These are phyloP conservation scores for Laspeyria flexula DNA, from an alignment of 2,888 invertebrate species.

Conservation along the genomic window DNA sequence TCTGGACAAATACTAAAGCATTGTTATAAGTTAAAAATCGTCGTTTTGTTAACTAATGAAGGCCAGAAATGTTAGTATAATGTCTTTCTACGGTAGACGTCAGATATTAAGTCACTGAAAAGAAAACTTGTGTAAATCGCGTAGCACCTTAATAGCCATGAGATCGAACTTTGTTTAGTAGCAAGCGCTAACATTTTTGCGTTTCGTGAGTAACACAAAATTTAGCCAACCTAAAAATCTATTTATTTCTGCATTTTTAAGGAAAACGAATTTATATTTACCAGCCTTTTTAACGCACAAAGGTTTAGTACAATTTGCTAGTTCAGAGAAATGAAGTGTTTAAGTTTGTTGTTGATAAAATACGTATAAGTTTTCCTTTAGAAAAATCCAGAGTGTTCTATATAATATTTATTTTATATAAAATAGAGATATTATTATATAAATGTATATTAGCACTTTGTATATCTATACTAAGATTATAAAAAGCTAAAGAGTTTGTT, in stretches of 20 bases:
- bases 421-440: too few species aligned
- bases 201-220: conserved; percentile 21
- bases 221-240: conserved; percentile 15
- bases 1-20: too few species aligned
- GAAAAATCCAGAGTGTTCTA: too few species aligned
- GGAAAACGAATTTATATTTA: conserved; percentile 16
- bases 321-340: background rate
- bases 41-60: too few species aligned
- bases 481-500: too few species aligned
- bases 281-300: conserved; percentile 3
- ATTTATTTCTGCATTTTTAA: conserved; percentile 18
- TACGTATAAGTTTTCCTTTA: too few species aligned
- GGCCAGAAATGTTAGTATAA: conserved; percentile 15
- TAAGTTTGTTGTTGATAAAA: background rate
- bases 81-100: conserved; percentile 15
- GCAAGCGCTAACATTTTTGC: conserved; percentile 12
- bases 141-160: conserved; percentile 19
- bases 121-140: conserved; percentile 21
- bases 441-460: too few species aligned
- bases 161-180: conserved; percentile 24
- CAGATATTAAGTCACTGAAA: conserved; percentile 20
- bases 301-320: background rate
- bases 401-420: too few species aligned
- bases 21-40: too few species aligned
- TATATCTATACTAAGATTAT: too few species aligned